phyloP scores from a whole-genome alignment of 2,113 vertebrate species.

The Caretta caretta region DNA sequence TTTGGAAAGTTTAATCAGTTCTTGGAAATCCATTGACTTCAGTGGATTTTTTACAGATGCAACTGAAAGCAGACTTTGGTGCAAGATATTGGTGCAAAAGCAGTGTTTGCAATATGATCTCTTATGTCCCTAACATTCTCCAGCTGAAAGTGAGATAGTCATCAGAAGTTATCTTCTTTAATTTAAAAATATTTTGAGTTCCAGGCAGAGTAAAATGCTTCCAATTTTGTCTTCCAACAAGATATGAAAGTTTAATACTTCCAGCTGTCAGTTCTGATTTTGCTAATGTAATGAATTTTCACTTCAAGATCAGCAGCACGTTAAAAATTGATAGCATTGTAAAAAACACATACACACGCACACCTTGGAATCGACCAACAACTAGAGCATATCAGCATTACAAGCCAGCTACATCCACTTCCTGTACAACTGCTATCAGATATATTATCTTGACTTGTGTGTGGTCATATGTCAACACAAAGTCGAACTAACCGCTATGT shows the following conservation, averaged over 20 bases:
- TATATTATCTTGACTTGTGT: neutral
- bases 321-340: conserved; percentile 5
- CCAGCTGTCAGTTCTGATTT: neutral
- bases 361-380: neutral
- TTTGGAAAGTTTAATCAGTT: neutral
- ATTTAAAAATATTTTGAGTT: neutral
- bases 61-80: neutral
- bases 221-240: neutral
- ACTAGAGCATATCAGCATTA: conserved; percentile 32
- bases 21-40: neutral
- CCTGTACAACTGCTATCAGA: neutral
- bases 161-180: neutral
- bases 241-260: conserved; percentile 15
- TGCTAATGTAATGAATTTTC: neutral
- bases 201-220: neutral
- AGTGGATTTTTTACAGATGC: neutral
- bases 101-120: neutral
- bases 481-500: neutral
- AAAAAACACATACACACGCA: neutral
- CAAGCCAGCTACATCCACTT: conserved; percentile 18
- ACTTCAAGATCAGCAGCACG: neutral
- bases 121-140: neutral
- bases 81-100: neutral
- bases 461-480: neutral
- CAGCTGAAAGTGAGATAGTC: neutral